Conservation (phyloP, 1,140 invertebrate species). For the Neodiprion fabricii region DNA sequence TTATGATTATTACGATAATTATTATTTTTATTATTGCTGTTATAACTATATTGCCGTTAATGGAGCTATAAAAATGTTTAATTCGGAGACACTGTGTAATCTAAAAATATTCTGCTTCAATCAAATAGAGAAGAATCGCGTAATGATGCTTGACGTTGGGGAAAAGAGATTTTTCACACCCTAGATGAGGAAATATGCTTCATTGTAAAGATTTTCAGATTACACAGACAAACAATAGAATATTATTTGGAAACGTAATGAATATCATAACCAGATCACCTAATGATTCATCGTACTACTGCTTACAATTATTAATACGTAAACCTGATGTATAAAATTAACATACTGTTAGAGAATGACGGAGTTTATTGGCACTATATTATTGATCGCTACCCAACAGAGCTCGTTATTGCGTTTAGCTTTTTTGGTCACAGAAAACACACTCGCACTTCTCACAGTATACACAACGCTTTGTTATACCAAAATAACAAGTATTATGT, state of each 20-base stretch:
- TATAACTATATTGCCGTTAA: conserved; percentile 2
- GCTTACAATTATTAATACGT: background rate
- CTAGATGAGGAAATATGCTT: background rate
- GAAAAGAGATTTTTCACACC: background rate
- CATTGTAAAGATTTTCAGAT: background rate
- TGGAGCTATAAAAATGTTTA: background rate
- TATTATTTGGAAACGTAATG: too few species aligned
- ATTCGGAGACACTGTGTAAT: background rate
- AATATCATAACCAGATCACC: background rate
- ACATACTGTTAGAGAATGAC: background rate
- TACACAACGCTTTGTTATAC: conserved; percentile 47
- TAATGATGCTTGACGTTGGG: background rate
- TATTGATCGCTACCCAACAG: conserved; percentile 21
- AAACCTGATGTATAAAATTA: background rate
- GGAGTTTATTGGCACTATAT: background rate
- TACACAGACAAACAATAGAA: background rate
- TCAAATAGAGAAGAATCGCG: background rate
- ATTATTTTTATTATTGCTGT: conserved; percentile 1
- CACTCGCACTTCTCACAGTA: conserved; percentile 57
- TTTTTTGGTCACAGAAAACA: conserved; percentile 59
- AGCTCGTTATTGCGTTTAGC: conserved; percentile 55
- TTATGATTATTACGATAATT: conserved; percentile 11
- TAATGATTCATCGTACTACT: background rate
- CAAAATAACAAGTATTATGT: background rate
- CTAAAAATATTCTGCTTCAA: background rate